Evolutionary conservation across 1,140 invertebrate species (phyloP), one percentile per base, ranked within the genome.

Genomic region (Eufriesea mexicana): DNA sequence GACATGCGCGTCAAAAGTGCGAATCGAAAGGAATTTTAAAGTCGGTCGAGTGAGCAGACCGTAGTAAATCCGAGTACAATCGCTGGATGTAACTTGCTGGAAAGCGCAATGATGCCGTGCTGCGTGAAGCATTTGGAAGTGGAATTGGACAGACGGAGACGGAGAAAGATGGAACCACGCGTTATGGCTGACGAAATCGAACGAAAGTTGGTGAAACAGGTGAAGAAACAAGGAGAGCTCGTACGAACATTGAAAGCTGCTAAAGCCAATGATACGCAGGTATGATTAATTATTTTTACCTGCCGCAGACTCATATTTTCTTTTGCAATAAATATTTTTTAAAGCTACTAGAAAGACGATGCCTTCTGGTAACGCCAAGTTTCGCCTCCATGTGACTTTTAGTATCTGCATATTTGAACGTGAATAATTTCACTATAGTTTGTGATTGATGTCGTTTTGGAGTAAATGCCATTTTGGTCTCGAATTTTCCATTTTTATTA

Each of bases 211-310:
- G 92, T 95, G 88, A 95, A 96, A 91, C 94, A 96, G 94, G 97
- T 98, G 84, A 97, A 97, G 94, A 93, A 95, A 88, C 97, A 98
- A 94, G 96, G 97, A 80, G 97, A 98, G 93, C 89, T 97, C 84
- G 97, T 98, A 16, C 94, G 97, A 91, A 96, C 97, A 94, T 94
- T 98, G 79, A 98, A 98, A 95, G 94, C 96, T 84, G 95, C 96
- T 20, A 98, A 98, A 93, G 97, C 97, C 91, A 95, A 96, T 54
- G 96, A 95, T 92, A 95, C 95, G 86, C 96, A 96, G 96, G 97
- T 97, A 93, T 94, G 90, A 42, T 5, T 93, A 23, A 25, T 16
- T 57, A 45, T 42, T 20, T 59, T 57, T 57, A 20, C 14, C 23
- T 2, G 18, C 47, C 51, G 1, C 35, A 8, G 6, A n/a, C 6